Base-by-base conservation (phyloP, 2,113 vertebrate species). In the Tyto alba region DNA sequence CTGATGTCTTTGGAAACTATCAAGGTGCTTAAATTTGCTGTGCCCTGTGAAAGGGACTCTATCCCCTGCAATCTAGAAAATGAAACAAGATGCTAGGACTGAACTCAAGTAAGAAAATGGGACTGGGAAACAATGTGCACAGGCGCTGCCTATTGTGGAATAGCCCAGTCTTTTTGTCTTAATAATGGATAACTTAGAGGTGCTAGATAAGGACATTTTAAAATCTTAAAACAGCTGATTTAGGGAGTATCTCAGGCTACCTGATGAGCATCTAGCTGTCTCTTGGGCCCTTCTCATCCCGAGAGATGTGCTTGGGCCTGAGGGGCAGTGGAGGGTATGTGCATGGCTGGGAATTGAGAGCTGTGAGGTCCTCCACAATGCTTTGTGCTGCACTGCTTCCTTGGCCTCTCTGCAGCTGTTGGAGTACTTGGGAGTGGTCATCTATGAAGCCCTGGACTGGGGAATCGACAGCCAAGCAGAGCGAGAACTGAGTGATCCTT, bases 391-490 rank as follows among this genome's bases (percentile, higher is more conserved):
- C 16, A 15, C 32, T 93, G 17, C 56, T 62, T 73, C 34, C 47
- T 66, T 81, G 86, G 32, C 89, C 26, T 95, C 79, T 93, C 73
- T 92, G 57, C 75, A 98, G 98, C 72, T 98, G n/a, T 73, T 97
- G 43, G 97, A 98, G 72, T 83, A 84, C 45, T 68, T 98, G 63
- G 98, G 98, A 76, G 38, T 96, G 73, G 89, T 97, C 20, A 95
- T 98, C 79, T 98, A 98, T 89, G 94, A 96, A 68, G 98, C 97
- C 68, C 96, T 98, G 92, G 98, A 98, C 84, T 98, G 98, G 98
- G 98, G 98, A 68, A 97, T 98, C 1, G 75, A 92, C 57, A 97
- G 90, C 38, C 85, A 98, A 45, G 34, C 93, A 20, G 98, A 98
- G 85, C 91, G 98, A 38, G 97, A 98, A 32, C 85, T 98, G 87